phyloP scores from a whole-genome alignment of 2,797 vertebrate species.

The Semaprochilodus insignis region DNA sequence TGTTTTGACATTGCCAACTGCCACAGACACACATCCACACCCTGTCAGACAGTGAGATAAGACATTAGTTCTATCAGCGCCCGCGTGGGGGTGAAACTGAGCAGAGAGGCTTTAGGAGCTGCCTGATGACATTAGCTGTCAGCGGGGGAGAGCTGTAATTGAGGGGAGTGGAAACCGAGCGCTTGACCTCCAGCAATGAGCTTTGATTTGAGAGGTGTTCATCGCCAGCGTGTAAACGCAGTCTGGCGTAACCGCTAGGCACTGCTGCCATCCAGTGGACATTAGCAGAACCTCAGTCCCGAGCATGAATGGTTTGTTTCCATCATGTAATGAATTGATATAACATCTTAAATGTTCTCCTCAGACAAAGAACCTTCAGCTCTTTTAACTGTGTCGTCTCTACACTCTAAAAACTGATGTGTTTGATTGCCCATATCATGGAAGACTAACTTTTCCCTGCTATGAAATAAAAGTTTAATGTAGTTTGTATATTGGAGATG shows the following conservation, averaged over 20 bases:
- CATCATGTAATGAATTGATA: no score
- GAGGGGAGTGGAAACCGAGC: slow-evolving; percentile 29
- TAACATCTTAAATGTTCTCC: no score
- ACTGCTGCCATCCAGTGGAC: slow-evolving; percentile 48
- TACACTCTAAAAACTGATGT: no score
- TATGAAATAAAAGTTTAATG: no score
- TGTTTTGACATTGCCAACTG: slow-evolving; percentile 8
- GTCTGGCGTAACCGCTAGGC: neutral
- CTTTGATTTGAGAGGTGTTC: slow-evolving; percentile 37
- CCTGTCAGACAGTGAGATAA: slow-evolving; percentile 23
- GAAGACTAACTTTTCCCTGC: no score
- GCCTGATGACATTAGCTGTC: slow-evolving; percentile 51
- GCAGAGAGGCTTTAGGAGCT: slow-evolving; percentile 21
- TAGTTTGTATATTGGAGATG: no score
- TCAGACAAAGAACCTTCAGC: no score
- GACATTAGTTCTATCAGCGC: slow-evolving; percentile 34
- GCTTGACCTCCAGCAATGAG: slow-evolving; percentile 26
- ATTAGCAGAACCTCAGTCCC: neutral
- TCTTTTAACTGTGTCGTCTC: no score
- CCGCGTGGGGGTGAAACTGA: slow-evolving; percentile 2
- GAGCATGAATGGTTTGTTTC: neutral
- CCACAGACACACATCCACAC: neutral
- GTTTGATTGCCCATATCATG: no score
- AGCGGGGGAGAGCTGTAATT: slow-evolving; percentile 35
- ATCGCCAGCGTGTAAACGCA: slow-evolving; percentile 1